Base-by-base conservation (phyloP, 35 echinoderm and acorn worm species). In the Holothuria glaberrima region DNA sequence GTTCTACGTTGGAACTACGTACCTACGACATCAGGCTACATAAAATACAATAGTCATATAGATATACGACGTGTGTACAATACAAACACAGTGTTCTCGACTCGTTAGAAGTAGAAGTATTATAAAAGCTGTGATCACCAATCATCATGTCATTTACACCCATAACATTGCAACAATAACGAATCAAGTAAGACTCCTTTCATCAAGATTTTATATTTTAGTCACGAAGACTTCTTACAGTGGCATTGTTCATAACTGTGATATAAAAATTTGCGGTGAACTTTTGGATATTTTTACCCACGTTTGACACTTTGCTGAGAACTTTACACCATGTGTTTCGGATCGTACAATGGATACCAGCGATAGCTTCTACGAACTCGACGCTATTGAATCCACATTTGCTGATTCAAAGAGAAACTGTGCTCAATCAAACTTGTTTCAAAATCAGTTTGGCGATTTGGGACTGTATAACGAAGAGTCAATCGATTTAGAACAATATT, bases 281-380 rank as follows among this genome's bases (percentile, higher is more conserved):
- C 74, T 27, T 22, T 62, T 84, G 52, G 54, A 84, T 26, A 33
- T 84, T 63, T 60, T 28, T 84, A 48, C 74, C 44, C 41, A 4
- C 38, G 18, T 24, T 78, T 48, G 74, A 48, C 48, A 60, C 9
- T 84, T 82, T 63, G 59, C 19, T 9, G 80, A 84, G 59, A 61
- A n/a, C 59, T 24, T 84, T 61, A 84, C 80, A 84, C 80, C 52
- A 84, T 84, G 80, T 84, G 80, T 84, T 84, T 30, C 54, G 58
- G 59, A 36, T 27, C 28, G 31, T 84, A 84, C 80, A 56, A 84
- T 84, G 80, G 80, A 84, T 19, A 25, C 57, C 80, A 84, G 80
- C 61, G 80, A 84, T 61, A 84, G 80, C 34, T 84, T 84, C 57
- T 84, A 84, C 80, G 80, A 63, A 48, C 50, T 84, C 29, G 59